A percentile compares a stretch with the other conserved stretches of the same genome.
Conservation (phyloP, 2,113 vertebrate species). For the Danio rerio region DNA sequence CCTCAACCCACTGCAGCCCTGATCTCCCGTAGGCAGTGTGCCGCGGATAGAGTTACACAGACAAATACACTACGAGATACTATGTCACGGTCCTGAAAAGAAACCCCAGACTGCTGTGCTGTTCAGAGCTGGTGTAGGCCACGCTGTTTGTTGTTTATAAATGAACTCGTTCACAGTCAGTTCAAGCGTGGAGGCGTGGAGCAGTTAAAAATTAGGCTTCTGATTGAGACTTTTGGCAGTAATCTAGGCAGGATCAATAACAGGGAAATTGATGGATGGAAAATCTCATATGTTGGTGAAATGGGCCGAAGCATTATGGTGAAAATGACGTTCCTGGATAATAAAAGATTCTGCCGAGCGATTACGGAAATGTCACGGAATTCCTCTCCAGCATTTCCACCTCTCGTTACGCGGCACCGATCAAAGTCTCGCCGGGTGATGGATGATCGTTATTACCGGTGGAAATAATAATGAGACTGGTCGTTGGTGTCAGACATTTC, state of each 20-base stretch:
- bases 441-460: conserved; percentile 33
- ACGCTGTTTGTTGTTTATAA: conserved; percentile 30
- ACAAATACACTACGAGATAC: conserved; percentile 58
- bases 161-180: background rate
- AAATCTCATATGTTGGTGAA: conserved; percentile 27
- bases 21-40: conserved; percentile 46
- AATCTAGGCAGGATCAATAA: conserved; percentile 27
- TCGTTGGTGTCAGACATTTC: conserved; percentile 44
- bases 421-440: conserved; percentile 56
- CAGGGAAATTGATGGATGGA: background rate
- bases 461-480: conserved; percentile 24
- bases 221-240: conserved; percentile 33
- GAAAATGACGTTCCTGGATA: conserved; percentile 63
- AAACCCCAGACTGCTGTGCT: conserved; percentile 66
- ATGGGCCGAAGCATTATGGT: conserved; percentile 55
- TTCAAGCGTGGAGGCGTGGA: background rate
- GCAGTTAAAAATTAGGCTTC: background rate
- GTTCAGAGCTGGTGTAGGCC: background rate
- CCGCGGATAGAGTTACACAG: conserved; percentile 59
- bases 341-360: conserved; percentile 72
- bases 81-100: conserved; percentile 65
- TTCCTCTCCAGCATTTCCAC: conserved; percentile 60
- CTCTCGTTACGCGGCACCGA: conserved; percentile 55
- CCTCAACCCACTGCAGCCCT: background rate
- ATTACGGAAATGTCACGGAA: conserved; percentile 73